These are phyloP conservation scores for Syndactyla subalaris DNA, from an alignment of 2,797 vertebrate species.

Conservation along the genomic window DNA sequence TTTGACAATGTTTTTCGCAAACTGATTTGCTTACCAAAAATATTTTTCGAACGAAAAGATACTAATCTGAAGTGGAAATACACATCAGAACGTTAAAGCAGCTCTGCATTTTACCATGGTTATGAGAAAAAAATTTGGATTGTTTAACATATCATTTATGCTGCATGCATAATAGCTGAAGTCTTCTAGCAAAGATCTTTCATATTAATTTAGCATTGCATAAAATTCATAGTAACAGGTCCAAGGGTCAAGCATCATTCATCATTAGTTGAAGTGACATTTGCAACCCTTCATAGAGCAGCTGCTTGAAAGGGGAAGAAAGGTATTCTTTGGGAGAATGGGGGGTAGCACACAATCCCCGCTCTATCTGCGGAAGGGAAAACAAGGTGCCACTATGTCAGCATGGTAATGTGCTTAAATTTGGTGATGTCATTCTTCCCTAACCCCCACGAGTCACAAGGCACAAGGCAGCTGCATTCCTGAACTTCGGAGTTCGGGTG, in stretches of 20 bases:
- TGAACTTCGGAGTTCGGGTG: conserved; percentile 83
- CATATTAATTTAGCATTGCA: conserved; percentile 87
- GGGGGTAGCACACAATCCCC: conserved; percentile 84
- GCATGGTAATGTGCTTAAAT: conserved; percentile 87
- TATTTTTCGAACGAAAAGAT: conserved; percentile 73
- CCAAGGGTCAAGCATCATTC: conserved; percentile 95
- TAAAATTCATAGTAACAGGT: conserved; percentile 84
- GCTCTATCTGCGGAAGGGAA: conserved; percentile 82
- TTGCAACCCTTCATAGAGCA: conserved; percentile 88
- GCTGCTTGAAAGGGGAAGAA: conserved; percentile 83
- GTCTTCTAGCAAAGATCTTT: conserved; percentile 80
- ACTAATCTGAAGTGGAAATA: conserved; percentile 70
- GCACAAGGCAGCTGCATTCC: conserved; percentile 91
- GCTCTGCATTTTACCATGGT: conserved; percentile 66
- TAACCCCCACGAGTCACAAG: conserved; percentile 93
- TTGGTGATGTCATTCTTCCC: conserved; percentile 91
- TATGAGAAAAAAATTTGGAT: conserved; percentile 67
- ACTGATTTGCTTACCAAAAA: conserved; percentile 76
- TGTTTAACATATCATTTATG: conserved; percentile 74
- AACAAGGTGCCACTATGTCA: conserved; percentile 98
- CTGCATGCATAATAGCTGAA: conserved; percentile 74
- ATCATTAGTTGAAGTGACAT: conserved; percentile 97
- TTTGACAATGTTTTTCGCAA: conserved; percentile 80
- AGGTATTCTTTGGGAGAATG: conserved; percentile 92
- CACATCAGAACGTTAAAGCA: conserved; percentile 64